phyloP scores from a whole-genome alignment of 2,888 invertebrate genomes.

The Pterobdella sp. region DNA sequence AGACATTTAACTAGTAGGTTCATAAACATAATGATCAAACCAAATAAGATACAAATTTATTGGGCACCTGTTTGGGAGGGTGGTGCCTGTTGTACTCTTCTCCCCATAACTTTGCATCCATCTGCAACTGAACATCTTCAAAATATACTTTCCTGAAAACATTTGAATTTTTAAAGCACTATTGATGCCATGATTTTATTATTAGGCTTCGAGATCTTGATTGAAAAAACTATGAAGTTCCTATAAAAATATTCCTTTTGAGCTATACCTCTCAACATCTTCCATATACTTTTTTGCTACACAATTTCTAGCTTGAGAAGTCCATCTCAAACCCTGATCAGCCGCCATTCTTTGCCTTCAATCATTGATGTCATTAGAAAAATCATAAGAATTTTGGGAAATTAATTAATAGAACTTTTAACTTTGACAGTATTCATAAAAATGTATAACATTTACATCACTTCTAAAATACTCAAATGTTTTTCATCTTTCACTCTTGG shows the following conservation, averaged over 20 bases:
- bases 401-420: background rate
- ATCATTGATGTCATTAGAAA: conserved; percentile 19
- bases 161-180: background rate
- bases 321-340: conserved; percentile 51
- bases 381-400: no score
- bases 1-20: no score
- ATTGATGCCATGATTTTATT: no score
- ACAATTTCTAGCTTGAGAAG: conserved; percentile 53
- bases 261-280: conserved; percentile 52
- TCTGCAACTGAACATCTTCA: conserved; percentile 58
- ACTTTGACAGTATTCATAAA: no score
- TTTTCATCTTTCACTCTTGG: no score
- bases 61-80: conserved; percentile 57
- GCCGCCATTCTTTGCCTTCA: conserved; percentile 53
- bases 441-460: no score
- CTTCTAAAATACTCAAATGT: no score
- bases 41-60: background rate
- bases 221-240: no score
- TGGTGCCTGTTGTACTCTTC: conserved; percentile 58
- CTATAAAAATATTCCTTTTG: no score
- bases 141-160: conserved; percentile 51
- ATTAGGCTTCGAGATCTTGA: no score
- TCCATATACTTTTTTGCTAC: conserved; percentile 57
- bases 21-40: background rate
- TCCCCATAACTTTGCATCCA: conserved; percentile 59